A percentile compares a stretch with the other conserved stretches of the same genome.
phyloP scores from a whole-genome alignment of 2,888 invertebrate species.

The Chorisops tibialis region DNA sequence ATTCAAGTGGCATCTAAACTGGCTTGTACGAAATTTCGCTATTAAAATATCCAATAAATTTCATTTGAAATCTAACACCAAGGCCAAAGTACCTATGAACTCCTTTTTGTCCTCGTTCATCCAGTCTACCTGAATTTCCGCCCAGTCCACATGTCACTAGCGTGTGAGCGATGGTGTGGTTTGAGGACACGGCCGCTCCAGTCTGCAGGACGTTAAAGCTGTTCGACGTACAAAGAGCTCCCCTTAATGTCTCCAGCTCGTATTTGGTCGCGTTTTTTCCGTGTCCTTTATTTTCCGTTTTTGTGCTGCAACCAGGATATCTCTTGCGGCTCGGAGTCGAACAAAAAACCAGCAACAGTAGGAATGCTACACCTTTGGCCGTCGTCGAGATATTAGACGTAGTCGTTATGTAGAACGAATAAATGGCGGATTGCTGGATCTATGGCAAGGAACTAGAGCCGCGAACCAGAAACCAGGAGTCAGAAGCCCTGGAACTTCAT shows the following conservation, averaged over 20 bases:
- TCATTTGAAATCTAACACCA: too few species aligned
- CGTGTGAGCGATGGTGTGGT: too few species aligned
- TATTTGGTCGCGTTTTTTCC: neutral
- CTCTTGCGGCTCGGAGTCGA: neutral
- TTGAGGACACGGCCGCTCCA: neutral
- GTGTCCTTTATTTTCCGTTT: neutral
- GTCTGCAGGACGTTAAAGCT: slow-evolving; percentile 9
- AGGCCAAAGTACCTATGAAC: too few species aligned
- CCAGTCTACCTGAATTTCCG: too few species aligned
- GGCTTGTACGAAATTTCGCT: too few species aligned
- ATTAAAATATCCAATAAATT: too few species aligned
- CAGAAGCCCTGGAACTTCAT: neutral
- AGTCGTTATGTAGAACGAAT: neutral
- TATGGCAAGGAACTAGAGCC: neutral
- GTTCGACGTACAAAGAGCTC: neutral
- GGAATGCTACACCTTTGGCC: neutral
- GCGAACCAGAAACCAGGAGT: neutral
- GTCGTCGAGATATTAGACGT: slow-evolving; percentile 11
- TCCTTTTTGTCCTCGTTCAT: too few species aligned
- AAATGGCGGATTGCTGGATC: slow-evolving; percentile 8
- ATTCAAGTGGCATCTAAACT: too few species aligned
- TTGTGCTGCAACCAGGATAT: neutral
- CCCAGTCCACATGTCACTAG: too few species aligned
- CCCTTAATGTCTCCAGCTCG: neutral
- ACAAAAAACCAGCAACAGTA: neutral